Evolutionary conservation across 2,797 vertebrate genomes (phyloP).

Genomic region (Oryzias sinensis): DNA sequence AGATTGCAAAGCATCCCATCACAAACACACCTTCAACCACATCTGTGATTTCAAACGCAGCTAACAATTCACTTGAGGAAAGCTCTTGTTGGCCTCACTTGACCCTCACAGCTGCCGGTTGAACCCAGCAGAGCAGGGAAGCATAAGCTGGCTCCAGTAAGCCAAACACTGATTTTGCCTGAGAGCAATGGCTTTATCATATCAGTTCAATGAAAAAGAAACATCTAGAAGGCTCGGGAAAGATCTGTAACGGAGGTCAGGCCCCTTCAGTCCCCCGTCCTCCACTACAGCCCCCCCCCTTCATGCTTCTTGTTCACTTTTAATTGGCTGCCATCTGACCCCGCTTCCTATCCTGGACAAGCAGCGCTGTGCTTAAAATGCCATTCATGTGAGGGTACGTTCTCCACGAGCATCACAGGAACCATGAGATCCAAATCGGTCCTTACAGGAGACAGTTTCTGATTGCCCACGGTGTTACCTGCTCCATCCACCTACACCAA

Average conservation of each 20-base stretch:
- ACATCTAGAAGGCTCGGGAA: slow-evolving; percentile 49
- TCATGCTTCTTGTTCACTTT: slow-evolving; percentile 46
- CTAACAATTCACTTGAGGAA: slow-evolving; percentile 28
- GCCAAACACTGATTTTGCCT: too few relatives aligned
- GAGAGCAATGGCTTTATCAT: too few relatives aligned
- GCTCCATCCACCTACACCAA: slow-evolving; percentile 40
- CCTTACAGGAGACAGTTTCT: slow-evolving; percentile 40
- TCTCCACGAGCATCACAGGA: slow-evolving; percentile 17
- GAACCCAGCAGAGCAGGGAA: slow-evolving; percentile 19
- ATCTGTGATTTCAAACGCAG: slow-evolving; percentile 33
- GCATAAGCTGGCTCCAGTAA: slow-evolving; percentile 18
- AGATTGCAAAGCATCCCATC: slow-evolving; percentile 34
- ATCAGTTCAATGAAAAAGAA: slow-evolving; percentile 1
- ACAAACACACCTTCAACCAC: slow-evolving; percentile 36
- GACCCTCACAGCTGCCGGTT: slow-evolving; percentile 13
- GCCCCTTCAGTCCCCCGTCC: slow-evolving; percentile 28
- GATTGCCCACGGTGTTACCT: slow-evolving; percentile 49
- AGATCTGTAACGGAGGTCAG: slow-evolving; percentile 56
- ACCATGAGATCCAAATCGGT: slow-evolving; percentile 53
- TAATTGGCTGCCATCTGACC: slow-evolving; percentile 73
- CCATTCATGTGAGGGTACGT: slow-evolving; percentile 47
- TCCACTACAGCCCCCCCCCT: slow-evolving; percentile 3
- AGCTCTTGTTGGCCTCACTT: slow-evolving; percentile 28
- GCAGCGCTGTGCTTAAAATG: slow-evolving; percentile 45
- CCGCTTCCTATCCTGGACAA: slow-evolving; percentile 49